Base-by-base conservation (phyloP, 1,140 invertebrate species). In the Geopemphigus sp. region DNA sequence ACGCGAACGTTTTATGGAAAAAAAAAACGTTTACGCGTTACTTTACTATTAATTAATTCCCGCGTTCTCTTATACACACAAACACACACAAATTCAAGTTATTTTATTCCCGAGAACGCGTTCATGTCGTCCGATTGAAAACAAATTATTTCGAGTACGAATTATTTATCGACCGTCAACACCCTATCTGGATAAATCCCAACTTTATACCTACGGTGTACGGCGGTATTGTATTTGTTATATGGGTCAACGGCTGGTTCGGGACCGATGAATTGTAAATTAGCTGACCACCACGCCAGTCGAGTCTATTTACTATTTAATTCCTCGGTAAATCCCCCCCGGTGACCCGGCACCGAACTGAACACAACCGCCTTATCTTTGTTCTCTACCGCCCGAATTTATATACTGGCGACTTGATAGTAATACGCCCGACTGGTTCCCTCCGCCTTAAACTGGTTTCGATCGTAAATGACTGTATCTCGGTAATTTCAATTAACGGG, bases 261-360 rank as follows among this genome's bases (percentile, higher is more conserved):
- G 70, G 70, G 70, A 73, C 70, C 53, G 39, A 57, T 73, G 29
- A 73, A 73, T 57, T 24, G 50, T 56, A 57, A 73, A 73, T 54
- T 73, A 73, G 54, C 15, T 50, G 39, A 68, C 70, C 26, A n/a
- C 54, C 56, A n/a, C n/a, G n/a, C 70, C 70, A 50, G 39, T 73
- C 3, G 19, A 73, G 70, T 56, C 10, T 73, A 73, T 57, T 56
- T 56, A 57, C 50, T 73, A 56, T 56, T 73, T 73, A 8, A 17
- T 73, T 73, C 24, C 53, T n/a, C 53, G 53, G n/a, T 56, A 73
- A 73, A 56, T 19, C 50, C 29, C 5, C 19, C 50, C 29, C 5
- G 26, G 19, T 57, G 53, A 73, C 70, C 26, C 17, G 70, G 56
- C 24, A 56, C 14, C 17, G 50, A 53, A 32, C 17, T 57, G 29